Evolutionary conservation across 2,888 invertebrate genomes (phyloP), one percentile per base, ranked within the genome.

Genomic region (Neoascia interrupta): DNA sequence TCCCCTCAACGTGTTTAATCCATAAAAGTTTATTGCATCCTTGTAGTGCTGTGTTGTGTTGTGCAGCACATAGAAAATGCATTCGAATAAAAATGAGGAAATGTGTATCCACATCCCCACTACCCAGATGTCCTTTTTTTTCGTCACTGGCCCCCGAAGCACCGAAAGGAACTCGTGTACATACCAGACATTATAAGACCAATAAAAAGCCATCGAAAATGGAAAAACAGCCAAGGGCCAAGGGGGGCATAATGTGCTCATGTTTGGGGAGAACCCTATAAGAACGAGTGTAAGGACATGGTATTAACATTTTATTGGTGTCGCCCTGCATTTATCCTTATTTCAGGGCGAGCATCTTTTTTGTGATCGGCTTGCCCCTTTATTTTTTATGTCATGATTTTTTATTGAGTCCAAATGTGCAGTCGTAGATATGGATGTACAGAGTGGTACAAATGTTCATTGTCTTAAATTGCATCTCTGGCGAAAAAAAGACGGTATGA

Each of bases 21-120:
- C 61, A 70, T 70, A 70, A 70, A 70, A 70, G 54, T 70, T 70
- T 70, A 70, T 70, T 54, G 61, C 70, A 54, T 61, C 69, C 60
- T 51, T 53, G 51, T 31, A 31, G 3, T 31, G 31, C n/a, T n/a
- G n/a, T n/a, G n/a, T n/a, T 36, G 49, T 3, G 31, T 3, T 13
- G 53, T 36, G 49, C 43, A 26, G 13, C 13, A 51, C 37, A 36
- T 28, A 39, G 45, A 70, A 61, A 54, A 53, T 63, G 61, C 61
- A 70, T 54, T 61, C 45, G 54, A 63, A 54, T 63, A 45, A 61
- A 61, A 54, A 49, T 37, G 37, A 61, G 70, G 53, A 61, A 61
- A 70, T 43, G 37, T 54, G 47, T 66, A 36, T 26, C 15, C 28
- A n/a, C n/a, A n/a, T n/a, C n/a, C n/a, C n/a, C n/a, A 28, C 15